A percentile compares a stretch with the other conserved stretches of the same genome.
phyloP scores from a whole-genome alignment of 2,797 vertebrate genomes.

The Onychomys arenicola region DNA sequence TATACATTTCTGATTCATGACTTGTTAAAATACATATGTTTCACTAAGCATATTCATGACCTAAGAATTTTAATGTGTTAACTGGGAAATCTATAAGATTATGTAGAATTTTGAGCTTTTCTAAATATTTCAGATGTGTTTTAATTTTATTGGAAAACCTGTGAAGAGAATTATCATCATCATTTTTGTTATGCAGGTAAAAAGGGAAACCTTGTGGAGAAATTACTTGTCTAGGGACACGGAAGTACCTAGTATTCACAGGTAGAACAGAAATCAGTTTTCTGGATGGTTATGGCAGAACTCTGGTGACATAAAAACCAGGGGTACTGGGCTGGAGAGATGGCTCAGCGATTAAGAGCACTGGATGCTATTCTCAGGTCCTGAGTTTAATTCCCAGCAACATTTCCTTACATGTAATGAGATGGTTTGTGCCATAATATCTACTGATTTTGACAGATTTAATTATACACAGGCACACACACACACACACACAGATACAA shows the following conservation, averaged over 20 bases:
- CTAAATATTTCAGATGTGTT: slow-evolving; percentile 29
- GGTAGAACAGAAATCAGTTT: slow-evolving; percentile 5
- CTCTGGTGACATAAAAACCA: slow-evolving; percentile 7
- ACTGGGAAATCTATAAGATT: slow-evolving; percentile 23
- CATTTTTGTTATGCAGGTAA: not conserved
- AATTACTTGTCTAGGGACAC: slow-evolving; percentile 6
- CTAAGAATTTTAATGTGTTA: slow-evolving; percentile 38
- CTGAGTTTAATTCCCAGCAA: not conserved
- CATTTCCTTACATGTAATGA: not conserved
- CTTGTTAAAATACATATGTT: not conserved
- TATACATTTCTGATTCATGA: no score
- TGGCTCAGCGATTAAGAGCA: not conserved
- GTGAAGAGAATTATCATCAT: not conserved
- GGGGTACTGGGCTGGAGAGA: not conserved
- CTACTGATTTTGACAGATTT: not conserved
- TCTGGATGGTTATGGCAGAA: not conserved
- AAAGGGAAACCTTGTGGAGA: slow-evolving; percentile 22
- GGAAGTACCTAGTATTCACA: not conserved
- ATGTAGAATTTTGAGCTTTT: slow-evolving; percentile 46
- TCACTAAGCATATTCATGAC: slow-evolving; percentile 21
- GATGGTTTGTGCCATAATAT: not conserved
- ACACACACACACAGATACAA: not conserved
- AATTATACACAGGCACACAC: not conserved
- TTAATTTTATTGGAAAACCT: slow-evolving; percentile 53
- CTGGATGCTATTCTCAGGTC: not conserved